phyloP scores from a whole-genome alignment of 2,888 invertebrate genomes.

The Caenorhabditis parvicauda region DNA sequence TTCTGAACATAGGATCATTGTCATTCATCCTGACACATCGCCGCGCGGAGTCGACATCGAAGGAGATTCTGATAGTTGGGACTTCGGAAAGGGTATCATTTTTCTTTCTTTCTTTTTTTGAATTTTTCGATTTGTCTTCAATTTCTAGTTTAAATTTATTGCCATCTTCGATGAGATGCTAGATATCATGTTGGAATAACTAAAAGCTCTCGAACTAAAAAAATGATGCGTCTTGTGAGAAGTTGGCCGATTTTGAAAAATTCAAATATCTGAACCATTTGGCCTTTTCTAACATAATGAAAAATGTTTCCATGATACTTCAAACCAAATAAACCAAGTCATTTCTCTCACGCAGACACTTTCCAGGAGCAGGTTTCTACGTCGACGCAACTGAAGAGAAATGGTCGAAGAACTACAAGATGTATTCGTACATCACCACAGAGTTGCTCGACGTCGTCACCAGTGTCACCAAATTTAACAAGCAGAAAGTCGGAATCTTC shows the following conservation, averaged over 20 bases:
- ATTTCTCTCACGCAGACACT: neutral
- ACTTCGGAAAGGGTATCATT: constrained; percentile 79
- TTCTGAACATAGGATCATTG: constrained; percentile 69
- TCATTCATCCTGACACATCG: constrained; percentile 87
- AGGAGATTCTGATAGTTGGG: constrained; percentile 87
- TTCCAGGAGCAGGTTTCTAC: constrained; percentile 87
- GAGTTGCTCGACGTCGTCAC: constrained; percentile 46
- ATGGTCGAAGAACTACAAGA: constrained; percentile 87
- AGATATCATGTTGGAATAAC: too few relatives aligned
- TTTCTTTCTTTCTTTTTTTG: neutral
- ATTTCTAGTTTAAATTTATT: too few relatives aligned
- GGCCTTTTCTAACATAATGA: too few relatives aligned
- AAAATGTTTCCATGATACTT: too few relatives aligned
- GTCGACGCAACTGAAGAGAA: constrained; percentile 85
- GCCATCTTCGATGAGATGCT: too few relatives aligned
- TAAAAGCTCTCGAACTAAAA: too few relatives aligned
- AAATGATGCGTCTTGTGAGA: too few relatives aligned
- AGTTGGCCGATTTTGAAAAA: too few relatives aligned
- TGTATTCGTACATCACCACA: constrained; percentile 86
- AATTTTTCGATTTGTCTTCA: neutral
- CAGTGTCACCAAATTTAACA: too few relatives aligned
- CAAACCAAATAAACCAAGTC: too few relatives aligned
- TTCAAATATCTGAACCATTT: too few relatives aligned
- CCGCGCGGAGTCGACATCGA: constrained; percentile 79
- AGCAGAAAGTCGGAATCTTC: constrained; percentile 58